Base-by-base conservation (phyloP, 2,888 invertebrate genomes). In the Bhutanitis thaidina region DNA sequence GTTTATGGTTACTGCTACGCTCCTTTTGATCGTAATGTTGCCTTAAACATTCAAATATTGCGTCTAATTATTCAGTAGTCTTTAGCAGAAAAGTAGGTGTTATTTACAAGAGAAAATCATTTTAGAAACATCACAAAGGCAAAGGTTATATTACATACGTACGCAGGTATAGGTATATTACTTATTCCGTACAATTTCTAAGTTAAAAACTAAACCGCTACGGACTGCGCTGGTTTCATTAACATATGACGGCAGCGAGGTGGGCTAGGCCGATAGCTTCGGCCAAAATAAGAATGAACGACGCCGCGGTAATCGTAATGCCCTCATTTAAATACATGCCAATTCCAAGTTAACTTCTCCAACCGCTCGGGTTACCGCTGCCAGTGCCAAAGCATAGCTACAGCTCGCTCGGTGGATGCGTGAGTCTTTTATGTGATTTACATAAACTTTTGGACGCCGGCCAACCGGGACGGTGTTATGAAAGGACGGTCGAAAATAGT, bases 351-450 rank as follows among this genome's bases (percentile, higher is more conserved):
- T 34, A 34, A 13, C 34, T 45, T 37, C 29, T 40, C 20, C 14
- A 36, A 15, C 15, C 15, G 36, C 27, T 34, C 36, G 44, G 36
- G 25, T 35, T 44, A 25, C 35, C 13, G 10, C 14, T 9, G 20
- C 5, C 43, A 12, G 29, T 45, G 44, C 36, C 44, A 36, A 44
- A 44, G 43, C 43, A 10, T 25, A 15, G 10, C 15, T n/a, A 10
- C 27, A 15, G 10, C 15, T n/a, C 45, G 14, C 14, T 40, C 10
- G 12, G 27, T 10, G 29, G 29, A 29, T 45, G 45, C 45, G 37
- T 45, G 29, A 27, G 37, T 45, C 45, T 45, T n/a, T 45, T 37
- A 37, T 45, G 37, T 35, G 35, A 45, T 45, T 30, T 45, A 45
- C 37, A 45, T 45, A 45, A 45, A 45, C 37, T 25, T n/a, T 16